Percentiles rank a stretch among this genome's conserved stretches.
Conservation (phyloP, 2,888 invertebrate genomes). For the Aporophyla lueneburgensis region DNA sequence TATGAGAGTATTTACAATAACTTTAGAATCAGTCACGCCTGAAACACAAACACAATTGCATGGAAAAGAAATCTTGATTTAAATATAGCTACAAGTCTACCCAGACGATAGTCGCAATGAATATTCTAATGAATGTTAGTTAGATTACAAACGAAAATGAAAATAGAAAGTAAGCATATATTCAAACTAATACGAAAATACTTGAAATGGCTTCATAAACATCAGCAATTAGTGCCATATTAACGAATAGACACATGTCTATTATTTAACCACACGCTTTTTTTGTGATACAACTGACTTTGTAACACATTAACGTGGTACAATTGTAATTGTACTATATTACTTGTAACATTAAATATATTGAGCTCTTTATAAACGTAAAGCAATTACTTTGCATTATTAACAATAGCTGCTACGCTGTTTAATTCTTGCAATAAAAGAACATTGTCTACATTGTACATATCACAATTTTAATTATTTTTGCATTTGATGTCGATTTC, state of each 20-base stretch:
- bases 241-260: constrained; percentile 35
- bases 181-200: constrained; percentile 30
- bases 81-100: not conserved
- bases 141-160: constrained; percentile 33
- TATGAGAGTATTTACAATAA: not conserved
- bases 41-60: constrained; percentile 20
- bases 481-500: not conserved
- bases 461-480: not conserved
- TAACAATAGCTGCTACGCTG: constrained; percentile 2
- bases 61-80: constrained; percentile 27
- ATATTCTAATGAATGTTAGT: constrained; percentile 15
- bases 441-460: not conserved
- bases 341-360: not conserved
- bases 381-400: not conserved
- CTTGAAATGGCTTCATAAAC: constrained; percentile 24
- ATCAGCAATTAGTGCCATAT: constrained; percentile 45
- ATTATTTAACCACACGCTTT: constrained; percentile 34
- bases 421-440: not conserved
- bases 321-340: constrained; percentile 25
- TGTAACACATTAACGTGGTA: constrained; percentile 28
- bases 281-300: constrained; percentile 39
- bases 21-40: not conserved
- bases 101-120: not conserved
- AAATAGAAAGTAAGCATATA: constrained; percentile 48
- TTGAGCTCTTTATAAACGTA: constrained; percentile 1